Base-by-base conservation (phyloP, 2,888 invertebrate species). In the Ichneumon xanthorius region DNA sequence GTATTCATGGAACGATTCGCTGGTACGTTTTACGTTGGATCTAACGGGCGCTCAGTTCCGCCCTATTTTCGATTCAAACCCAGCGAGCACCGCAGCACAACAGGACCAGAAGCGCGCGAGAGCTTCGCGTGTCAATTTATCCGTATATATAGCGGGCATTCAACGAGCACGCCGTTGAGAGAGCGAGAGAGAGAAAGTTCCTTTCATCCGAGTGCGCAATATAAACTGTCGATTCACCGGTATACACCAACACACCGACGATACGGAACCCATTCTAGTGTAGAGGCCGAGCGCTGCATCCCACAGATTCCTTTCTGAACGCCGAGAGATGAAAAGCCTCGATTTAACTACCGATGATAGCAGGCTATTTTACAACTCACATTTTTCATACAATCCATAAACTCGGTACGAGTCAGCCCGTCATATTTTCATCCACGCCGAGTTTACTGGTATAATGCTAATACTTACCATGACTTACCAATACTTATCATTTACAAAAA, bases 81-180 rank as follows among this genome's bases (percentile, higher is more conserved):
- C 72, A 63, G 40, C 40, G 40, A 48, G 45, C 26, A 30, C 30
- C 77, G 45, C 16, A 61, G 33, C 33, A 82, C 78, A 82, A 78
- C 63, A 78, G 82, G 63, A 55, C 65, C 77, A 80, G 85, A 84
- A 76, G 77, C 67, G 71, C 75, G 76, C 85, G 80, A 73, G 40
- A 63, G 72, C 70, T 70, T 75, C 80, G 73, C 84, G 84, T 84
- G 84, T 81, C 80, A 81, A 82, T 82, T 82, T 78, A 72, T 48
- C 67, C 78, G 78, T 78, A 55, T 22, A 55, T 22, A 55, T 65
- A 77, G 55, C 78, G 71, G 71, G 65, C 67, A 78, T 78, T 78
- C 77, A 78, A 67, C 65, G 77, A 63, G 71, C 53, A 79, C 53
- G 14, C 40, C 40, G 45, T 45, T 48, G 33, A 70, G 37, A 75